Evolutionary conservation across 2,888 invertebrate genomes (phyloP).

Genomic region (Agriopis aurantiaria): DNA sequence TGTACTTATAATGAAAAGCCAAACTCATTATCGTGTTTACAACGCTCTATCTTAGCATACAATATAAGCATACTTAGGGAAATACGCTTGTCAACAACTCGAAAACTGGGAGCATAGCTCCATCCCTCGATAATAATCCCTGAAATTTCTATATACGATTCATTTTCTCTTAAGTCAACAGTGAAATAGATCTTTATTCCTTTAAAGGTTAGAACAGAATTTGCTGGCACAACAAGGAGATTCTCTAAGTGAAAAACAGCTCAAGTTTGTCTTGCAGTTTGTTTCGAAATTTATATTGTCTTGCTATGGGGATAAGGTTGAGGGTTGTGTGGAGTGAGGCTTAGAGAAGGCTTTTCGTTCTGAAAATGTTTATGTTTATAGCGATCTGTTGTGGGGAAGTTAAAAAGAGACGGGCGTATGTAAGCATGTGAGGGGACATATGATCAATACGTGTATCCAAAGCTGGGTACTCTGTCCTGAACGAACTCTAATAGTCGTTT

Average conservation of each 20-base stretch:
- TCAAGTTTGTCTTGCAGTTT: slow-evolving; percentile 28
- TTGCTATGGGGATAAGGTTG: slow-evolving; percentile 11
- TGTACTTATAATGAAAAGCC: slow-evolving; percentile 40
- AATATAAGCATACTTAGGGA: slow-evolving; percentile 43
- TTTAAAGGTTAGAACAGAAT: slow-evolving; percentile 81
- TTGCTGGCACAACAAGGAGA: slow-evolving; percentile 80
- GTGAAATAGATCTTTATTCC: slow-evolving; percentile 85
- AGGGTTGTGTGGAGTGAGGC: slow-evolving; percentile 41
- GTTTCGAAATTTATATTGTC: slow-evolving; percentile 38
- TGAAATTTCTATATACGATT: slow-evolving; percentile 71
- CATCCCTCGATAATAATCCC: slow-evolving; percentile 63
- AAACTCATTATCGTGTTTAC: slow-evolving; percentile 66
- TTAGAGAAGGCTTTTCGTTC: slow-evolving; percentile 62
- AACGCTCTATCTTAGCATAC: slow-evolving; percentile 57
- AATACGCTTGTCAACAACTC: slow-evolving; percentile 69
- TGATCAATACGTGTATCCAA: slow-evolving; percentile 79
- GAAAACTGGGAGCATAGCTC: slow-evolving; percentile 52
- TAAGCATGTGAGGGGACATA: slow-evolving; percentile 80
- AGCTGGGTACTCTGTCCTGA: slow-evolving; percentile 62
- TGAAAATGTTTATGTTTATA: slow-evolving; percentile 81
- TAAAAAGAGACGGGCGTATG: slow-evolving; percentile 85
- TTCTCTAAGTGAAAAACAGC: slow-evolving; percentile 42
- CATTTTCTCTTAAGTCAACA: slow-evolving; percentile 76
- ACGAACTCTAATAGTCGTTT: slow-evolving; percentile 80
- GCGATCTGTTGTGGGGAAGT: slow-evolving; percentile 83